Percentiles rank a stretch among this genome's conserved stretches.
Evolutionary conservation across 1,140 invertebrate genomes (phyloP).

Genomic region (Nixonia krombeini): DNA sequence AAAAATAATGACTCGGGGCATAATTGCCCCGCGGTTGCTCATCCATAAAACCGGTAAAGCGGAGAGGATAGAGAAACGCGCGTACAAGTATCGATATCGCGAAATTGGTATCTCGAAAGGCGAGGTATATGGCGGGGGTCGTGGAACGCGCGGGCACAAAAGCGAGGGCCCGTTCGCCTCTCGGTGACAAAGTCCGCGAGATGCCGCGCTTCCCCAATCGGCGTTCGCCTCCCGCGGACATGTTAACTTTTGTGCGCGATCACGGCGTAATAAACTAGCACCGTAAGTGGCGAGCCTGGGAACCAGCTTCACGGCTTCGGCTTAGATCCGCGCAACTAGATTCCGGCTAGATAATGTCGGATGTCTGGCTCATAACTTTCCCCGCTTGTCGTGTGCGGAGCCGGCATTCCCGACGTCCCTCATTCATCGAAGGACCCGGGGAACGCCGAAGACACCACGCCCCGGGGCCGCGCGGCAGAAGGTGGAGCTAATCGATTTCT

Average conservation of each 20-base stretch:
- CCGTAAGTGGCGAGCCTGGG: constrained; percentile 48
- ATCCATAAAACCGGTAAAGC: no score
- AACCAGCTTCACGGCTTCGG: constrained; percentile 51
- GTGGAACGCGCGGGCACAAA: no score
- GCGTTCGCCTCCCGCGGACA: constrained; percentile 19
- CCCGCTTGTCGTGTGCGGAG: constrained; percentile 43
- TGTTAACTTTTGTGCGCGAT: constrained; percentile 50
- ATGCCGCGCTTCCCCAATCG: constrained; percentile 29
- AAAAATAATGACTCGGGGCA: no score
- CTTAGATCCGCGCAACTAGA: constrained; percentile 52
- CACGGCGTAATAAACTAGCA: constrained; percentile 51
- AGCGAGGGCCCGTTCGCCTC: constrained; percentile 27
- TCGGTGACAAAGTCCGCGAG: constrained; percentile 34
- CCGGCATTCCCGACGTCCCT: constrained; percentile 45
- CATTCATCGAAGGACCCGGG: constrained; percentile 26
- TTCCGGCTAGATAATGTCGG: constrained; percentile 49
- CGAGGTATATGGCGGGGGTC: no score
- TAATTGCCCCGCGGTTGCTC: no score
- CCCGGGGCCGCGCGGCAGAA: constrained; percentile 35
- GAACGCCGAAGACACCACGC: constrained; percentile 34
- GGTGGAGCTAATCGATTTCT: constrained; percentile 47
- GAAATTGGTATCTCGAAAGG: no score
- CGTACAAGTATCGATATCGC: no score
- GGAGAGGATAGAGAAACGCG: no score
- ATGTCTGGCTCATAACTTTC: constrained; percentile 52